Conservation (phyloP, 2,797 vertebrate species). For the Galago senegalensis region DNA sequence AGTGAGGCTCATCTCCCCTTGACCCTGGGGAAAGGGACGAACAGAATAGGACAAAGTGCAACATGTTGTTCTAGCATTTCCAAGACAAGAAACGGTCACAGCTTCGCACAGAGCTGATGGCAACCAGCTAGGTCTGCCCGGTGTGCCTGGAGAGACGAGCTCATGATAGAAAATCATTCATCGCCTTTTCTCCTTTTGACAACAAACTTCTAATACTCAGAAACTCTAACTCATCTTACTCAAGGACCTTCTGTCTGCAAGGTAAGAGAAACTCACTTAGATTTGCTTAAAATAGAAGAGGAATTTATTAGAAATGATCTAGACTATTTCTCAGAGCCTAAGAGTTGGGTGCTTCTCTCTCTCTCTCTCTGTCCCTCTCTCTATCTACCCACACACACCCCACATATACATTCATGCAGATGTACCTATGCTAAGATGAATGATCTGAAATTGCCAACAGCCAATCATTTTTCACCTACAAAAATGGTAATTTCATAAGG, state of each 20-base stretch:
- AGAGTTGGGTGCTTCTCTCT: not conserved
- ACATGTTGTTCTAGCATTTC: accelerated
- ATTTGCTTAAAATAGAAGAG: not conserved
- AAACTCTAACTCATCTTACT: too few relatives aligned
- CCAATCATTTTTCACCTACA: not conserved
- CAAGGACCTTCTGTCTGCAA: not conserved
- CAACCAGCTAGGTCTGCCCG: accelerated
- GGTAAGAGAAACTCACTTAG: not conserved
- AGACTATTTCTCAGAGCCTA: not conserved
- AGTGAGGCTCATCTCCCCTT: not conserved
- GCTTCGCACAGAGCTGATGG: accelerated
- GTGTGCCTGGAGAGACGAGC: not conserved
- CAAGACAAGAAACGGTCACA: accelerated
- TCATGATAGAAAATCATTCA: not conserved
- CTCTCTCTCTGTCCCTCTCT: not conserved
- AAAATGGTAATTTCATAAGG: not conserved
- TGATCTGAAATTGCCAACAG: not conserved
- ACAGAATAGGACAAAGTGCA: accelerated
- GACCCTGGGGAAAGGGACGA: not conserved
- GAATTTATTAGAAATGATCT: not conserved
- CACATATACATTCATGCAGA: accelerated
- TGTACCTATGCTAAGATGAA: not conserved
- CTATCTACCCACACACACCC: not conserved
- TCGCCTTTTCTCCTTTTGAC: not conserved
- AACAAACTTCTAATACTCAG: not conserved